These are phyloP conservation scores for Magallana angulata DNA, from an alignment of 1,140 invertebrate species.

Conservation along the genomic window DNA sequence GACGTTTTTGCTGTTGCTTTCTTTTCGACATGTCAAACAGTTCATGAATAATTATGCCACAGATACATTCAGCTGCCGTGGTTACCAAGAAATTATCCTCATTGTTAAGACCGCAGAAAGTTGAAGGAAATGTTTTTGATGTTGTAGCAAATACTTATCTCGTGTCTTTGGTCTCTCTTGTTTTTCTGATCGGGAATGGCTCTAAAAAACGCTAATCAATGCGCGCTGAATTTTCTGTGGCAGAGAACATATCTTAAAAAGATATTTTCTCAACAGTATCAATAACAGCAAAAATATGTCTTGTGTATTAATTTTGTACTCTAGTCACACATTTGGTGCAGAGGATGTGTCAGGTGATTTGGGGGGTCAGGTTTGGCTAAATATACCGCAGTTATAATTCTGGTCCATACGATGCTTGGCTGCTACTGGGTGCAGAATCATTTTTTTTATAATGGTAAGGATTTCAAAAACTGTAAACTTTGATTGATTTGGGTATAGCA, in stretches of 20 bases:
- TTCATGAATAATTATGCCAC: constrained; percentile 28
- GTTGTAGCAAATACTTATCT: constrained; percentile 25
- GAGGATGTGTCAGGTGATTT: neutral
- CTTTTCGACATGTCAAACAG: constrained; percentile 35
- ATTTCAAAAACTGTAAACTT: constrained; percentile 7
- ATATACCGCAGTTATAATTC: neutral
- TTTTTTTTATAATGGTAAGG: constrained; percentile 2
- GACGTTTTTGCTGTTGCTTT: constrained; percentile 35
- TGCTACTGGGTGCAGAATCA: constrained; percentile 12
- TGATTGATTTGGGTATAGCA: constrained; percentile 25
- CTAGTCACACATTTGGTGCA: neutral
- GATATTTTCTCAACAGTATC: neutral
- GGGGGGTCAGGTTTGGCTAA: neutral
- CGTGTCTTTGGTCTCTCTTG: constrained; percentile 1
- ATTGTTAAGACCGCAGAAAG: neutral
- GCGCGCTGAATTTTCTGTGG: neutral
- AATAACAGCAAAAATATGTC: constrained; percentile 21
- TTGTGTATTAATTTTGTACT: constrained; percentile 17
- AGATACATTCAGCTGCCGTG: constrained; percentile 19
- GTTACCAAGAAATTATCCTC: constrained; percentile 36
- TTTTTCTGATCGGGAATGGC: constrained; percentile 14
- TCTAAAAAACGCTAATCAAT: constrained; percentile 4
- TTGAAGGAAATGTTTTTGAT: constrained; percentile 25
- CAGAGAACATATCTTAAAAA: constrained; percentile 3
- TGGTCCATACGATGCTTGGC: neutral